These are phyloP conservation scores for Pseudolaguvia tuberculata DNA, from an alignment of 2,113 vertebrate genomes.

Conservation along the genomic window DNA sequence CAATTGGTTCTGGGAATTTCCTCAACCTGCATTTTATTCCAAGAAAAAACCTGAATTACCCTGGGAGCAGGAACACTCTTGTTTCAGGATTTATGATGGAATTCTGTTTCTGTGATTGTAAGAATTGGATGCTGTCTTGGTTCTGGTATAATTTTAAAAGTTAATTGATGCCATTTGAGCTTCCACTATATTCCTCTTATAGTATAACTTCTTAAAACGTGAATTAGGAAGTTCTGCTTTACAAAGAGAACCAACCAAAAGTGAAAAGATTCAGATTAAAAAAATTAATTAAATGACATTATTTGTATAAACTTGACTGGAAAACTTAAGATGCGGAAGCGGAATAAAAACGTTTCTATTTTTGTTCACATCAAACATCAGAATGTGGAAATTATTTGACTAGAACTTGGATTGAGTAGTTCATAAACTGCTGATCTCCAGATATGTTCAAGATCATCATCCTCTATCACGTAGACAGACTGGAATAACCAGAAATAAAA, in stretches of 20 bases:
- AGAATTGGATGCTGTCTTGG: not conserved
- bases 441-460: not conserved
- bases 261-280: too few species aligned
- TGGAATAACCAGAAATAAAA: not conserved
- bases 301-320: too few species aligned
- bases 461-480: not conserved
- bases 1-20: conserved; percentile 15
- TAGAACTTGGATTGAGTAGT: not conserved
- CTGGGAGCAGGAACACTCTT: not conserved
- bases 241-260: too few species aligned
- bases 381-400: not conserved
- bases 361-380: not conserved
- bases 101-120: not conserved
- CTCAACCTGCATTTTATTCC: conserved; percentile 4
- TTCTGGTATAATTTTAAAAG: not conserved
- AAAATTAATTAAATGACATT: not conserved
- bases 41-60: conserved; percentile 21
- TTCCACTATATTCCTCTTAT: not conserved
- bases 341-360: not conserved
- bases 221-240: not conserved
- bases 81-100: conserved; percentile 9
- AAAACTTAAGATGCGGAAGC: too few species aligned
- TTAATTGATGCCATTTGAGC: not conserved
- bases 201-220: not conserved
- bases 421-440: not conserved